Evolutionary conservation across 92 coral and sea anemone species (phyloP), one percentile per base, ranked within the genome.

Genomic region (Parazoanthus darwini): DNA sequence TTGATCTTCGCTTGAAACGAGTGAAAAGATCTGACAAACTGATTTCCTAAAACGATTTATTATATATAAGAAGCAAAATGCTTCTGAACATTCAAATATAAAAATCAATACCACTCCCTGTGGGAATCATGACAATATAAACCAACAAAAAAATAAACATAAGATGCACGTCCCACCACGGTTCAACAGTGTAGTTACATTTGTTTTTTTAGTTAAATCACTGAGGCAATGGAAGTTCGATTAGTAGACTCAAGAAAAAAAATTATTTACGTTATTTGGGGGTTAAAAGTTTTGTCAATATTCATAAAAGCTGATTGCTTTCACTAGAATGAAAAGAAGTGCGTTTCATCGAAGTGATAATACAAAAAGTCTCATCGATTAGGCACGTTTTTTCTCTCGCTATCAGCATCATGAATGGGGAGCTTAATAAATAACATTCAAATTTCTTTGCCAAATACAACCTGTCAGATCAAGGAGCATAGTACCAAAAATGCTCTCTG

Each of bases 291-390:
- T 84, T 54, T 9, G 35, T 74, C 70, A 33, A 66, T 46, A 70
- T 70, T 18, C 66, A 44, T 20, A 70, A 70, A 65, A 83, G 35
- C 42, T 25, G 13, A 68, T 68, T 39, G 44, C 5, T 3, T 72
- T 83, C 48, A 44, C 26, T 46, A 44, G 79, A 33, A 84, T n/a
- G 79, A 29, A 68, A 25, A 46, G 78, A 84, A 48, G 26, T 63
- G 22, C 20, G 46, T 18, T 71, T 72, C 26, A 50, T 84, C 79
- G 42, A 48, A 71, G 72, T 83, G 29, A 44, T 82, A 42, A 44
- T 82, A 63, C 56, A 43, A 9, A 20, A 67, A 39, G 13, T 82
- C 22, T 70, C 42, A 83, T 22, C 78, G 35, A 20, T 6, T 6
- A 5, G 26, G 82, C 15, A 23, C 3, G 50, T 6, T 16, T 46